Percentiles rank a stretch among this genome's conserved stretches.
Evolutionary conservation across 2,113 vertebrate genomes (phyloP).

Genomic region (Micronycteris hirsuta): DNA sequence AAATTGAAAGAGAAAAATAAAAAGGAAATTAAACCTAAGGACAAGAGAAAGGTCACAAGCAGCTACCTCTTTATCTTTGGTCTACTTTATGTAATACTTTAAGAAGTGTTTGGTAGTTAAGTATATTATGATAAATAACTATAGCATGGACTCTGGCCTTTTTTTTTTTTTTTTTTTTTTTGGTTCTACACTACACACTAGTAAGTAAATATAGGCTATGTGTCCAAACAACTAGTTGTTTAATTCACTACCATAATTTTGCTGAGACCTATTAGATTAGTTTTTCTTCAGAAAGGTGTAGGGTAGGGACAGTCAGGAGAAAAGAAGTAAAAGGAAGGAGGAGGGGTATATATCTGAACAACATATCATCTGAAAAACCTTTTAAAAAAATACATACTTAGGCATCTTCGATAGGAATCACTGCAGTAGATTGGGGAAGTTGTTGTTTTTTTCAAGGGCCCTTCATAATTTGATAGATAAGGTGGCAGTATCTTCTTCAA

Average conservation of each 20-base stretch:
- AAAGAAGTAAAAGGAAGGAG: background rate
- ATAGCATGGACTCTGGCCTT: background rate
- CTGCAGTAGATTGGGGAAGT: background rate
- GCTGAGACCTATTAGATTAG: background rate
- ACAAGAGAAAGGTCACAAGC: background rate
- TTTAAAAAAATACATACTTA: background rate
- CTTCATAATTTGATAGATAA: background rate
- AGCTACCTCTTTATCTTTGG: background rate
- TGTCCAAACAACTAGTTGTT: background rate
- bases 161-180: background rate
- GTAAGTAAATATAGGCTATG: background rate
- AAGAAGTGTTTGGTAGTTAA: background rate
- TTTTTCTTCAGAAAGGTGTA: background rate
- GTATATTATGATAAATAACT: background rate
- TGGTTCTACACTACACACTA: background rate
- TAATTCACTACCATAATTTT: background rate
- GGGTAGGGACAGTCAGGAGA: background rate
- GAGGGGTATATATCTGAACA: background rate
- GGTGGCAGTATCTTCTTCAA: background rate
- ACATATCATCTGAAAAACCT: background rate
- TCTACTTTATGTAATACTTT: background rate
- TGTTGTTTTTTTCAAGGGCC: background rate
- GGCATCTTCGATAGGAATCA: background rate
- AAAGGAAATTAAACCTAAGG: conserved; percentile 37
- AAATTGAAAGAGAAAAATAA: conserved; percentile 20